phyloP scores from a whole-genome alignment of 2,113 vertebrate species.

The Dissostichus mawsoni region DNA sequence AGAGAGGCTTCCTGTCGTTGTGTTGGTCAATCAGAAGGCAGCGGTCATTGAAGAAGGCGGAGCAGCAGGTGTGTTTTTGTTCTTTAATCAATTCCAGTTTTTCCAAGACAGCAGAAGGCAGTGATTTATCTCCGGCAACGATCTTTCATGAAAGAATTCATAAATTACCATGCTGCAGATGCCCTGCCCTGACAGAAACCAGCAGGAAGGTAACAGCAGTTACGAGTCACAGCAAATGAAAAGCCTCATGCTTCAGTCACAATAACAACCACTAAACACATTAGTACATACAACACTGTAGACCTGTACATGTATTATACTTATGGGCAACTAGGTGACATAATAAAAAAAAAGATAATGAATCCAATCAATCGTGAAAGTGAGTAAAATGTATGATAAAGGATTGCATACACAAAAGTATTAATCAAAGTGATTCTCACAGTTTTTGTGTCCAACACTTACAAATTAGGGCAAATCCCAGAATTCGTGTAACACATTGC shows the following conservation, averaged over 20 bases:
- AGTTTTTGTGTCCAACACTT: neutral
- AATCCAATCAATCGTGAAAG: neutral
- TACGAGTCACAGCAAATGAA: slow-evolving; percentile 51
- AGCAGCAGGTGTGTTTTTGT: slow-evolving; percentile 18
- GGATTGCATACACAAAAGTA: neutral
- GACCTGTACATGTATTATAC: neutral
- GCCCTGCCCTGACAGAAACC: slow-evolving; percentile 48
- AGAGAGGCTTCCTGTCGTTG: slow-evolving; percentile 12
- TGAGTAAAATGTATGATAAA: neutral
- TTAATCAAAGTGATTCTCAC: neutral
- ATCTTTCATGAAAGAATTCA: slow-evolving; percentile 51
- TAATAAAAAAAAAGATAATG: neutral
- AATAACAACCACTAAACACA: slow-evolving; percentile 7
- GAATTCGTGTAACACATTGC: too few relatives aligned
- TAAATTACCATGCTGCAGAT: slow-evolving; percentile 65
- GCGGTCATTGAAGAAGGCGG: neutral
- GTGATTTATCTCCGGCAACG: slow-evolving; percentile 60
- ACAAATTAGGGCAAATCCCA: neutral
- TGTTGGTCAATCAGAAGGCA: neutral
- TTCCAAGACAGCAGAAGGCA: slow-evolving; percentile 44
- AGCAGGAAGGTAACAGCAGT: slow-evolving; percentile 54
- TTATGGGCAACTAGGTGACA: neutral
- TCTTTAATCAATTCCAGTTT: slow-evolving; percentile 47
- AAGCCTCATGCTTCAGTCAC: slow-evolving; percentile 6
- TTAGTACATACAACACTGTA: neutral